Evolutionary conservation across 1,140 invertebrate genomes (phyloP), one percentile per base, ranked within the genome.

Genomic region (Mactra quadrangularis): DNA sequence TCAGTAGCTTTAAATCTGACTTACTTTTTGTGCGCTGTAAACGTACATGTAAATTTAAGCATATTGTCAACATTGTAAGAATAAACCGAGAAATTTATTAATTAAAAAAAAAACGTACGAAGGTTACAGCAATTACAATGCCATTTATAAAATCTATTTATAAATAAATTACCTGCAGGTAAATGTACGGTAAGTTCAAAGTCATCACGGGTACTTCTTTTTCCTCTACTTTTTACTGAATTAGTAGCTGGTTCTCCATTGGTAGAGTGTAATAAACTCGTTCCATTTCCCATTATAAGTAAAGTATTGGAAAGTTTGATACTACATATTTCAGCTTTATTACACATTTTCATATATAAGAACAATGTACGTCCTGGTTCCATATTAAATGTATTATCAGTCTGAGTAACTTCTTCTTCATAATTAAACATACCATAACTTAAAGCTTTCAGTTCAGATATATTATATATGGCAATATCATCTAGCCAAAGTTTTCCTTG

Each of bases 321-420:
- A 11, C 41, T 55, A 53, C 76, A 78, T 1, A 78, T n/a, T 1
- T 41, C 33, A 0, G 76, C 76, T 29, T 78, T 68, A 47, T 78
- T 78, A 25, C 76, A 78, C n/a, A 78, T 9, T 17, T 45, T 0
- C 62, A 78, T 78, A 13, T 31, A 62, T n/a, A 78, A 38, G 25
- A 78, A 78, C 27, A 68, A 3, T 4, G 76, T 78, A 38, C 76
- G 35, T 52, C 76, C 76, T 6, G 25, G 19, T 29, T 78, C 76
- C 76, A 78, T 78, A 47, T 52, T 9, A 27, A 68, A 78, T 41
- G 22, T 55, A n/a, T 78, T 68, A 29, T 47, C 29, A 29, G 35
- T 6, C n/a, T n/a, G n/a, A 11, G 22, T 9, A 33, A 25, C n/a
- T 4, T n/a, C 22, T 13, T 60, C 25, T 17, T 45, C 33, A 13